Conservation (phyloP, 2,113 vertebrate species). For the Otus sunia region DNA sequence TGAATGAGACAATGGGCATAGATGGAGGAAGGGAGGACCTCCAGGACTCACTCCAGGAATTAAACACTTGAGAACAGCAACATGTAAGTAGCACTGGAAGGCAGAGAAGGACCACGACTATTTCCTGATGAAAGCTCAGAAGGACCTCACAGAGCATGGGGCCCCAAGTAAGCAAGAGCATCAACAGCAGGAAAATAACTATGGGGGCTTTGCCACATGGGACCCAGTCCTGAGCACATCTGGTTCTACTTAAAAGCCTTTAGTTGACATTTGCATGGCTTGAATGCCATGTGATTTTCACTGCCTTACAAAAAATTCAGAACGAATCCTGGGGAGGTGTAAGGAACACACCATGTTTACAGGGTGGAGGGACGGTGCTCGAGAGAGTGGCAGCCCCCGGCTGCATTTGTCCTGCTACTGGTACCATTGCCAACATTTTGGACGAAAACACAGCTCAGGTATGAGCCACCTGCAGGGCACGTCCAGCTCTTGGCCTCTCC, state of each 20-base stretch:
- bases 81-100: not conserved
- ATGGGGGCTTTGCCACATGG: not conserved
- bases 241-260: slow-evolving; percentile 57
- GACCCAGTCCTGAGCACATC: not conserved
- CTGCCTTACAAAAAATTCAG: slow-evolving; percentile 59
- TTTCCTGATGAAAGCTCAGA: not conserved
- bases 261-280: slow-evolving; percentile 56
- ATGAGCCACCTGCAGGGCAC: not conserved
- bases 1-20: not conserved
- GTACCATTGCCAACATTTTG: not conserved
- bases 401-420: not conserved
- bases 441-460: not conserved
- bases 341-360: not conserved
- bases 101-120: not conserved
- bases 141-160: not conserved
- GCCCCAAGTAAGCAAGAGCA: not conserved
- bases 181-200: not conserved
- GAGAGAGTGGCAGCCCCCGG: not conserved
- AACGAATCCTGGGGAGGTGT: slow-evolving; percentile 43
- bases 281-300: slow-evolving; percentile 54
- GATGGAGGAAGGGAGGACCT: not conserved
- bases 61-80: not conserved
- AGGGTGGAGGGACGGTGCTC: not conserved
- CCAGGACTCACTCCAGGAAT: not conserved
- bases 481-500: not conserved